A percentile compares a stretch with the other conserved stretches of the same genome.
Conservation (phyloP, 1,140 invertebrate genomes). For the Sarcophaga peregrina region DNA sequence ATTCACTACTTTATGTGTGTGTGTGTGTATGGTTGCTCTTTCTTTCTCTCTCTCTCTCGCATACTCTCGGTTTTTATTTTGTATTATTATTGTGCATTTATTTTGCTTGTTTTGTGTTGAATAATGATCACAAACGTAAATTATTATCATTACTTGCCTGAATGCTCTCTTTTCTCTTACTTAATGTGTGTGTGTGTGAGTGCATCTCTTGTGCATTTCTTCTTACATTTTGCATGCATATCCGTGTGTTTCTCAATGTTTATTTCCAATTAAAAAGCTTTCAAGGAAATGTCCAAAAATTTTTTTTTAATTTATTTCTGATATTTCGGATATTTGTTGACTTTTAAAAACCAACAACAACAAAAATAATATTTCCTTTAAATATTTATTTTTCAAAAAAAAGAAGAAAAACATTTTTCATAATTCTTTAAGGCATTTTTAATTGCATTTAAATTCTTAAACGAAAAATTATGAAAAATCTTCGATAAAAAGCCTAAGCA, state of each 20-base stretch:
- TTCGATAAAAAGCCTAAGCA: too few relatives aligned
- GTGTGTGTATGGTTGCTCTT: too few relatives aligned
- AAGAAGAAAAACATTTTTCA: too few relatives aligned
- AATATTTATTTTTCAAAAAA: too few relatives aligned
- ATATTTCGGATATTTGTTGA: not conserved
- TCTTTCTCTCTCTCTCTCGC: not conserved
- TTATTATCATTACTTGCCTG: conserved; percentile 5
- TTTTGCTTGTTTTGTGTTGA: conserved; percentile 6
- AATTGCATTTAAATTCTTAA: too few relatives aligned
- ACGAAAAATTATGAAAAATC: too few relatives aligned
- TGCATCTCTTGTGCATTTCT: not conserved
- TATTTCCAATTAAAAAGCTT: conserved; percentile 12
- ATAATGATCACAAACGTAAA: not conserved
- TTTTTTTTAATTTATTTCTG: too few relatives aligned
- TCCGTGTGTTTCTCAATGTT: not conserved
- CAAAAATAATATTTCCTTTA: too few relatives aligned
- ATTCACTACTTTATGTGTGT: not conserved
- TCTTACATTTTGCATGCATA: not conserved
- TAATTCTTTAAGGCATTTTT: too few relatives aligned
- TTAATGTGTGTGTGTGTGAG: not conserved
- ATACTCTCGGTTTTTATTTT: not conserved
- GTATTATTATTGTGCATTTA: not conserved
- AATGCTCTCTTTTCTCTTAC: not conserved
- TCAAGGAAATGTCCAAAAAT: conserved; percentile 12
- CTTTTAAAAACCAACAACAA: not conserved